Base-by-base conservation (phyloP, 2,888 invertebrate genomes). In the Yponomeuta sedellus region DNA sequence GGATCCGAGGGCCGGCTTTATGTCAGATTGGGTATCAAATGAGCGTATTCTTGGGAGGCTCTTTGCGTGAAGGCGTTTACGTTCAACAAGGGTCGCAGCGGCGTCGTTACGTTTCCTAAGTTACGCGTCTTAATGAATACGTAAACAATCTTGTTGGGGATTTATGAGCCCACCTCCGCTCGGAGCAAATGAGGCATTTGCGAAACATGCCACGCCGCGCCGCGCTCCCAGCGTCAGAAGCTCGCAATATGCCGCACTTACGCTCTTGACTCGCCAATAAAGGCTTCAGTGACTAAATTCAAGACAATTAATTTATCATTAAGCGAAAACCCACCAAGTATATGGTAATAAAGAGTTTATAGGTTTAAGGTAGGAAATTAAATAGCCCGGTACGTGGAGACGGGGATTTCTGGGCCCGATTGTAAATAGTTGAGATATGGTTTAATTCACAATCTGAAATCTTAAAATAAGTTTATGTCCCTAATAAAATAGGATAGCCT, bases 121-220 rank as follows among this genome's bases (percentile, higher is more conserved):
- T 66, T 69, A 70, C 67, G 59, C 80, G 79, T 75, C 81, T 80
- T 79, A 75, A 81, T 79, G 75, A 76, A 68, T 65, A 72, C 71
- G 75, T 75, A 76, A 81, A 80, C 81, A 78, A 78, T 79, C 75
- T 74, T 75, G 74, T 75, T 71, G 74, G 59, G 22, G 76, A 77
- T 79, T 83, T 78, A 79, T 73, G 76, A 75, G 78, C 73, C 75
- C 70, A 78, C 74, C 79, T 78, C 77, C 16, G 44, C 44, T 52
- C 75, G 71, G 69, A 71, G 72, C 71, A 74, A 74, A 78, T 71
- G 73, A 76, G 75, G 68, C 66, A 67, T 68, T 56, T 61, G 44
- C 11, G 59, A 59, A 25, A 25, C 59, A 59, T 20, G 61, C 44
- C 16, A 2, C 44, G 44, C 12, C 44, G 44, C 44, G 44, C 25